Evolutionary conservation across 1,140 invertebrate species (phyloP).

Genomic region (Cataglyphis hispanica): DNA sequence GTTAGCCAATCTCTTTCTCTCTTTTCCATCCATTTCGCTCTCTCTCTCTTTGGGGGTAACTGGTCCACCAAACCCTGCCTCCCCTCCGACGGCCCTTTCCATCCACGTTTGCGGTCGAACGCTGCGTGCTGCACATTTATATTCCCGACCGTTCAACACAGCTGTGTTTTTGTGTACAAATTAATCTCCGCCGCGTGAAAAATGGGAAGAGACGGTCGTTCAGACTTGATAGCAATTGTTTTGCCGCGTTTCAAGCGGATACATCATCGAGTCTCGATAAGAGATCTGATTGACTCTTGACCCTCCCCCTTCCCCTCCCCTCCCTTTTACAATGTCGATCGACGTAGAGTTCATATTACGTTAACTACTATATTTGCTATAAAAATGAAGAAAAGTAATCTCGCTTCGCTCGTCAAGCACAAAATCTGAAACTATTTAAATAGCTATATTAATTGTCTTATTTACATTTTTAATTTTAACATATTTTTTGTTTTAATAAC

Average conservation of each 20-base stretch:
- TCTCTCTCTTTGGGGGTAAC: neutral
- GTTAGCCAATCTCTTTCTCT: slow-evolving; percentile 59
- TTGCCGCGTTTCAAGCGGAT: slow-evolving; percentile 18
- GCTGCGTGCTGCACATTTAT: slow-evolving; percentile 54
- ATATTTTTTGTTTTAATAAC: too few species aligned
- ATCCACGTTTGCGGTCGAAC: slow-evolving; percentile 46
- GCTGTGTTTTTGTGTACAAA: slow-evolving; percentile 60
- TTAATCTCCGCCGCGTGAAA: slow-evolving; percentile 55
- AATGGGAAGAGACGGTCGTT: slow-evolving; percentile 64
- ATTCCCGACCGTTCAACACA: slow-evolving; percentile 48
- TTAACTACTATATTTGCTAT: neutral
- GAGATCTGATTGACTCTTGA: slow-evolving; percentile 13
- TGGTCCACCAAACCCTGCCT: slow-evolving; percentile 9
- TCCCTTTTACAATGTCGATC: neutral
- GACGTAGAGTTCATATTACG: neutral
- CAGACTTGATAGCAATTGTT: slow-evolving; percentile 48
- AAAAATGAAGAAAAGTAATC: neutral
- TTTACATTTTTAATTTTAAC: too few species aligned
- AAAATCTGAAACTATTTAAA: neutral
- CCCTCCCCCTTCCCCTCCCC: too few species aligned
- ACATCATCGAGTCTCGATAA: slow-evolving; percentile 29
- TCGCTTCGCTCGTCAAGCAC: neutral
- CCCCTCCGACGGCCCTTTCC: neutral
- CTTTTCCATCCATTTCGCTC: neutral
- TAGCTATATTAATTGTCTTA: neutral